Base-by-base conservation (phyloP, 2,888 invertebrate genomes). In the Acleris sparsana region DNA sequence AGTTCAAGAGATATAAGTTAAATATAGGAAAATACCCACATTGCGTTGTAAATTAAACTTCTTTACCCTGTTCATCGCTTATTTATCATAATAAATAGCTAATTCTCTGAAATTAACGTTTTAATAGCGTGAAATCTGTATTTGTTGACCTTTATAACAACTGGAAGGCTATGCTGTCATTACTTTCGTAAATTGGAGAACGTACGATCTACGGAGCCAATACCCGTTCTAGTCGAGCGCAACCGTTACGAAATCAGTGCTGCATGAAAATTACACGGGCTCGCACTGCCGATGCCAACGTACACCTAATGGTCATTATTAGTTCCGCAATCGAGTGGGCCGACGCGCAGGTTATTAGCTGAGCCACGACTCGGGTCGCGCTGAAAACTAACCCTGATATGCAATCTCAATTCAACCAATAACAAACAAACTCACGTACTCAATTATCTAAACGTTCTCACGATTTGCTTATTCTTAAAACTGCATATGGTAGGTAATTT, bases 231-330 rank as follows among this genome's bases (percentile, higher is more conserved):
- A 89, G 87, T 85, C 86, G 87, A 88, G 80, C 88, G 90, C 90
- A 89, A 88, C 91, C 90, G 91, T 92, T 92, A 91, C 88, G 88
- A 91, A 91, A 91, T 89, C 89, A 87, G 79, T 83, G 87, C 88
- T 87, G 87, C 89, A 90, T 91, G 87, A 89, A 91, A 89, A 89
- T 86, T 85, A 84, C 80, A 80, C 77, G 77, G 76, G 76, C 75
- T 76, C 71, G 71, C 65, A 68, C 70, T 73, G 70, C 66, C 69
- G 68, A 69, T 63, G 70, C 68, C 64, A 58, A 70, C 69, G 61
- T 64, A 70, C 65, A 66, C 55, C 62, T 52, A 59, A 67, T 69
- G 61, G 63, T 64, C 69, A 68, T 67, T 67, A 62, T 59, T 69
- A 61, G 67, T 68, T 71, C 69, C 70, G 62, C 60, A 62, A 67